Evolutionary conservation across 37 sponge, comb jelly and placozoan species (phyloP).

Genomic region (Hormiphora californensis): DNA sequence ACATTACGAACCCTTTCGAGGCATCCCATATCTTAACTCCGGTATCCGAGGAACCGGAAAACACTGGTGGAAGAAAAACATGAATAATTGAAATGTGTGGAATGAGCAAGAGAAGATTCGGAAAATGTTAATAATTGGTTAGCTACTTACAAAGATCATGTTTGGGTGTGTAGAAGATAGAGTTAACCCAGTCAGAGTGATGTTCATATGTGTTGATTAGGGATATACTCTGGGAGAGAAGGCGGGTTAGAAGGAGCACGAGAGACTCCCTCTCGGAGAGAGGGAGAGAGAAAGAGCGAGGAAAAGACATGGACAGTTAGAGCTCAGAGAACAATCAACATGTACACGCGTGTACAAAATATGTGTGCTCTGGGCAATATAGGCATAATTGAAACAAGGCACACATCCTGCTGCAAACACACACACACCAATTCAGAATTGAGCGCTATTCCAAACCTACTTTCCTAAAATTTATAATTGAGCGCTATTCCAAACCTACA

Average conservation of each 20-base stretch:
- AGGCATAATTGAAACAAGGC: too few species aligned
- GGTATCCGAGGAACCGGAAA: constrained; percentile 91
- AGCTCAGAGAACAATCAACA: too few species aligned
- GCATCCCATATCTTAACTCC: constrained; percentile 83
- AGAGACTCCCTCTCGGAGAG: neutral
- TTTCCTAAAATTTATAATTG: too few species aligned
- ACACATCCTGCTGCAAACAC: too few species aligned
- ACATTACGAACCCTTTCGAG: constrained; percentile 61
- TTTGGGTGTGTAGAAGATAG: constrained; percentile 59
- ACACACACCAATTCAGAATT: too few species aligned
- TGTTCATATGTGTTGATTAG: constrained; percentile 63
- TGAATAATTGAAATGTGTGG: neutral
- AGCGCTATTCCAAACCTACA: neutral
- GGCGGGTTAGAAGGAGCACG: neutral
- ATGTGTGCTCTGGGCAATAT: too few species aligned
- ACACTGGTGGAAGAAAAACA: constrained; percentile 61
- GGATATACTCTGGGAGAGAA: neutral
- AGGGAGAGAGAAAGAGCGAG: neutral
- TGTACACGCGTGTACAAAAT: too few species aligned
- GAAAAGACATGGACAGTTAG: too few species aligned
- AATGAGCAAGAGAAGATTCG: neutral
- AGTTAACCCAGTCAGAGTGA: constrained; percentile 98
- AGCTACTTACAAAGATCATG: neutral
- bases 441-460: too few species aligned
- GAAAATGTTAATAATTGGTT: neutral